Conservation (phyloP, 2,797 vertebrate genomes). For the Lophius americanus region DNA sequence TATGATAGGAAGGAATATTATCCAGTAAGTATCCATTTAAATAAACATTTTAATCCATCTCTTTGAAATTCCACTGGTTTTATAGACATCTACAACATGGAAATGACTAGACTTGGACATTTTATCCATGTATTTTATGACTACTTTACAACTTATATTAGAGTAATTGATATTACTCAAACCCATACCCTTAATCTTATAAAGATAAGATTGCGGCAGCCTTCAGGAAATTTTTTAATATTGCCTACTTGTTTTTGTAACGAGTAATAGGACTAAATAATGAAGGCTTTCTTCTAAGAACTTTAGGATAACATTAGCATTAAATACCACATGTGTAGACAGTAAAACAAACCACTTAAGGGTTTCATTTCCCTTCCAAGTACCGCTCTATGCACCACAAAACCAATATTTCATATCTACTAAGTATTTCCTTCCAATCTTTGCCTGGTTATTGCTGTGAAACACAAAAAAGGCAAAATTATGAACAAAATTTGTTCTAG, state of each 20-base stretch:
- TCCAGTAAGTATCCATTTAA: slow-evolving; percentile 12
- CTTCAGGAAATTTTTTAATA: too few species aligned
- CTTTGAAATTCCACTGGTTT: slow-evolving; percentile 5
- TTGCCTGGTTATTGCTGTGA: not conserved
- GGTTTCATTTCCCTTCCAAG: not conserved
- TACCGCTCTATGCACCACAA: too few species aligned
- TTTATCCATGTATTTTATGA: slow-evolving; percentile 10
- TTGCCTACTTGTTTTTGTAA: too few species aligned
- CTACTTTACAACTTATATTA: not conserved
- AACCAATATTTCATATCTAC: too few species aligned
- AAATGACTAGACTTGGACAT: slow-evolving; percentile 5
- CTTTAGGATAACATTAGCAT: slow-evolving; percentile 2
- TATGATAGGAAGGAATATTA: slow-evolving; percentile 11
- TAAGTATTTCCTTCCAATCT: too few species aligned
- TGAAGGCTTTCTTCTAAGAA: slow-evolving; percentile 2
- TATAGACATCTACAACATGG: not conserved
- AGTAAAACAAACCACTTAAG: slow-evolving; percentile 1
- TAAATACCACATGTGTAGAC: slow-evolving; percentile 1
- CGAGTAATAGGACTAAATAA: too few species aligned
- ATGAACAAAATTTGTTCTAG: slow-evolving; percentile 29
- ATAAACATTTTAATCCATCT: not conserved
- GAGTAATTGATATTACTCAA: not conserved
- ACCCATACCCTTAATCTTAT: too few species aligned
- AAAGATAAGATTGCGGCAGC: too few species aligned
- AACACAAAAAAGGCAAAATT: not conserved